Evolutionary conservation across 2,888 invertebrate genomes (phyloP).

Genomic region (Philereme transversata): DNA sequence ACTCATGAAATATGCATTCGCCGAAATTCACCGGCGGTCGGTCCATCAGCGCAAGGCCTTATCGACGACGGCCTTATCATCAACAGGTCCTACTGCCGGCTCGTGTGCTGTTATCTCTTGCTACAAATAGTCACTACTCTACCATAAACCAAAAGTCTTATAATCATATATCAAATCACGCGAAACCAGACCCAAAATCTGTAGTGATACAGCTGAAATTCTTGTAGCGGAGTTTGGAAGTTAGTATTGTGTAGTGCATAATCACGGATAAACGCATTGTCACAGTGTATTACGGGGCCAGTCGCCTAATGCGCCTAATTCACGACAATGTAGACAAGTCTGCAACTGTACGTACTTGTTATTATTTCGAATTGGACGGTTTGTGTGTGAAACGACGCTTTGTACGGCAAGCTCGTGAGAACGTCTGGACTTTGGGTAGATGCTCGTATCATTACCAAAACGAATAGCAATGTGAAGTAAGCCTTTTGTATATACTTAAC

Average conservation of each 20-base stretch:
- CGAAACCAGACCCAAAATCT: constrained; percentile 41
- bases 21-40: constrained; percentile 77
- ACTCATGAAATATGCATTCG: constrained; percentile 82
- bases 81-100: constrained; percentile 80
- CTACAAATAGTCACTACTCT: constrained; percentile 74
- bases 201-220: constrained; percentile 38
- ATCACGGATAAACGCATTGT: constrained; percentile 76
- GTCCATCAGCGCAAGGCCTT: constrained; percentile 77
- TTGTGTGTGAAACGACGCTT: constrained; percentile 37
- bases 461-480: constrained; percentile 1
- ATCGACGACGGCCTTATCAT: constrained; percentile 82
- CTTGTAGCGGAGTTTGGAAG: neutral
- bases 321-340: constrained; percentile 76
- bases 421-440: neutral
- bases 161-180: constrained; percentile 32
- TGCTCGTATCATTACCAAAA: constrained; percentile 4
- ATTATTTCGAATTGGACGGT: constrained; percentile 58
- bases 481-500: neutral
- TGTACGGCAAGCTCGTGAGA: constrained; percentile 8
- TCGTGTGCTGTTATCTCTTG: constrained; percentile 80
- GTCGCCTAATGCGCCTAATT: constrained; percentile 78
- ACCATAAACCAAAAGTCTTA: constrained; percentile 48
- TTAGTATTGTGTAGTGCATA: constrained; percentile 54
- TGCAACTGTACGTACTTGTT: constrained; percentile 55
- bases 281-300: constrained; percentile 75